Evolutionary conservation across 2,888 invertebrate species (phyloP).

Genomic region (Arctia plantaginis): DNA sequence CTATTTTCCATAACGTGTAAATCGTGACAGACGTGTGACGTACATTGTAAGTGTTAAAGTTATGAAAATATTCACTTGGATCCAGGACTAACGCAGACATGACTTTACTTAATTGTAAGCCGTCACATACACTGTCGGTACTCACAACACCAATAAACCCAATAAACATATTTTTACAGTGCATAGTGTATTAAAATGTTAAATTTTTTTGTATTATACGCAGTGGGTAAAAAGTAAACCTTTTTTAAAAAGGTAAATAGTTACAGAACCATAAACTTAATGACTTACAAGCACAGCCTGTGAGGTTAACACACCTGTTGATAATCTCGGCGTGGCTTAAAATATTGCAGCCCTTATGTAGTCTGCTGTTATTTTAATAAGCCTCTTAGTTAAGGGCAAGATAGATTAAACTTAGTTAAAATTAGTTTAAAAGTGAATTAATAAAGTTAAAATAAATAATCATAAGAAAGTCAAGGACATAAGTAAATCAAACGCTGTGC

Average conservation of each 20-base stretch:
- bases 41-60: too few relatives aligned
- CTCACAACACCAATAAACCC: neutral
- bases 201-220: neutral
- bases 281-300: constrained; percentile 33
- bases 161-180: neutral
- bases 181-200: neutral
- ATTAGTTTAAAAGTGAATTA: neutral
- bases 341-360: constrained; percentile 65
- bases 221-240: neutral
- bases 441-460: too few relatives aligned
- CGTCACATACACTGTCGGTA: too few relatives aligned
- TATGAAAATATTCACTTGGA: too few relatives aligned
- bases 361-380: constrained; percentile 65
- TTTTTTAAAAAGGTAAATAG: constrained; percentile 15
- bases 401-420: neutral
- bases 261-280: constrained; percentile 26
- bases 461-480: too few relatives aligned
- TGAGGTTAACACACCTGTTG: constrained; percentile 67
- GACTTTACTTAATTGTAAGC: too few relatives aligned
- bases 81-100: too few relatives aligned
- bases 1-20: too few relatives aligned
- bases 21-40: too few relatives aligned
- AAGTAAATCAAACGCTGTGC: too few relatives aligned
- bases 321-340: constrained; percentile 63
- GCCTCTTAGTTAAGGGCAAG: constrained; percentile 55